Evolutionary conservation across 1,140 invertebrate species (phyloP).

Genomic region (Drosophila persimilis): DNA sequence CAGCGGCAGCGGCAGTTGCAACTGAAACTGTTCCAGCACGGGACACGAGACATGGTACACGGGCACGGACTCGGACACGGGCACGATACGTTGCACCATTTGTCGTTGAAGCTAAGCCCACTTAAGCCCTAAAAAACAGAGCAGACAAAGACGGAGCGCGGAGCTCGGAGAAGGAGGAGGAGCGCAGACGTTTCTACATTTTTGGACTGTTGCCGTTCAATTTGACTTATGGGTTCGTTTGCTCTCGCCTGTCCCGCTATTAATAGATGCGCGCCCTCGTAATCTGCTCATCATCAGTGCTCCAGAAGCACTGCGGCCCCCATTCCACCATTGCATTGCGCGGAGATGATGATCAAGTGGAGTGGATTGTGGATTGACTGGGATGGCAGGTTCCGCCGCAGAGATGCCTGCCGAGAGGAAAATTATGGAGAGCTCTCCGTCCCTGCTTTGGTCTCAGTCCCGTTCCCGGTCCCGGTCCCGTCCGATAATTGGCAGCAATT

Average conservation of each 20-base stretch:
- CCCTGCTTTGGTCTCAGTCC: neutral
- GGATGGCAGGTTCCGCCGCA: constrained; percentile 58
- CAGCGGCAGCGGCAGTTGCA: constrained; percentile 15
- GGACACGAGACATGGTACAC: constrained; percentile 37
- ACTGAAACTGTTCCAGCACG: constrained; percentile 71
- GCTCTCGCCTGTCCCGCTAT: constrained; percentile 77
- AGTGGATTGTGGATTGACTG: constrained; percentile 48
- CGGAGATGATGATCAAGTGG: constrained; percentile 53
- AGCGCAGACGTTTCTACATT: constrained; percentile 22
- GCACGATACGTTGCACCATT: constrained; percentile 61
- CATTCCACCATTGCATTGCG: neutral
- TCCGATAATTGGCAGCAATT: constrained; percentile 65
- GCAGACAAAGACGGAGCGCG: constrained; percentile 27
- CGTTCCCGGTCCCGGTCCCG: neutral
- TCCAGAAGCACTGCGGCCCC: too few species aligned
- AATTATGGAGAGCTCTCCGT: constrained; percentile 32
- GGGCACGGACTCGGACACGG: constrained; percentile 4
- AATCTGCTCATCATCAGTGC: constrained; percentile 43
- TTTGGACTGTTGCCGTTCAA: constrained; percentile 54
- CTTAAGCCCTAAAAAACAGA: constrained; percentile 80
- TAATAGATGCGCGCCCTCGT: constrained; percentile 56
- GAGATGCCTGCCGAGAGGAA: constrained; percentile 10
- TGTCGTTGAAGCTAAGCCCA: constrained; percentile 73
- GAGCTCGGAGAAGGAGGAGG: constrained; percentile 13
- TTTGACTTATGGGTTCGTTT: constrained; percentile 82